These are phyloP conservation scores for Drosophila pseudoananassae DNA, from an alignment of 1,140 invertebrate genomes.

Conservation along the genomic window DNA sequence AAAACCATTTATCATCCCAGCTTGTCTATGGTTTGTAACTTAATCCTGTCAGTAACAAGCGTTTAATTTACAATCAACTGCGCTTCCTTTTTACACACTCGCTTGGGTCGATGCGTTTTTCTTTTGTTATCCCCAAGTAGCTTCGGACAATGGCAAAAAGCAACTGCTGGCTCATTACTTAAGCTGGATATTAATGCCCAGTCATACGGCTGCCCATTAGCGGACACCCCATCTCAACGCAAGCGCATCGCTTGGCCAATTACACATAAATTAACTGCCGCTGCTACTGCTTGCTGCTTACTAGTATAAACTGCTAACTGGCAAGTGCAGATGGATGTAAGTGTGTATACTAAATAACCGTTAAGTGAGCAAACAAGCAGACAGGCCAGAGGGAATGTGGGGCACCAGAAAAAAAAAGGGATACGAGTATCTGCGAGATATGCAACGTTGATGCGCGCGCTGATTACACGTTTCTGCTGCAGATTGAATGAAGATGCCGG, in stretches of 20 bases:
- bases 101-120: neutral
- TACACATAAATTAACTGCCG: slow-evolving; percentile 76
- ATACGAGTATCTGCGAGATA: slow-evolving; percentile 45
- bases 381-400: slow-evolving; percentile 10
- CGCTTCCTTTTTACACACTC: slow-evolving; percentile 28
- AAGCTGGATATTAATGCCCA: slow-evolving; percentile 54
- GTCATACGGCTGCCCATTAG: slow-evolving; percentile 62
- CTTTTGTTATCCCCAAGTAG: slow-evolving; percentile 28
- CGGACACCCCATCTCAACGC: slow-evolving; percentile 51
- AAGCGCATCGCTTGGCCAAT: slow-evolving; percentile 78
- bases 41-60: slow-evolving; percentile 15
- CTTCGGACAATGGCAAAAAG: slow-evolving; percentile 34
- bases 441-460: slow-evolving; percentile 62
- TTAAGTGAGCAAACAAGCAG: slow-evolving; percentile 65
- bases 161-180: slow-evolving; percentile 49
- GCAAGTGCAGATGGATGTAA: slow-evolving; percentile 40
- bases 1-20: slow-evolving; percentile 19
- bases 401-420: slow-evolving; percentile 16
- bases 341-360: slow-evolving; percentile 63
- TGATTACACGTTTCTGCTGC: slow-evolving; percentile 63
- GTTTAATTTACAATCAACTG: slow-evolving; percentile 47
- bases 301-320: slow-evolving; percentile 34
- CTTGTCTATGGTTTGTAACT: slow-evolving; percentile 9
- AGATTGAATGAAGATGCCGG: slow-evolving; percentile 62
- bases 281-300: slow-evolving; percentile 53